Conservation (phyloP, 2,888 invertebrate genomes). For the Agriopis marginaria region DNA sequence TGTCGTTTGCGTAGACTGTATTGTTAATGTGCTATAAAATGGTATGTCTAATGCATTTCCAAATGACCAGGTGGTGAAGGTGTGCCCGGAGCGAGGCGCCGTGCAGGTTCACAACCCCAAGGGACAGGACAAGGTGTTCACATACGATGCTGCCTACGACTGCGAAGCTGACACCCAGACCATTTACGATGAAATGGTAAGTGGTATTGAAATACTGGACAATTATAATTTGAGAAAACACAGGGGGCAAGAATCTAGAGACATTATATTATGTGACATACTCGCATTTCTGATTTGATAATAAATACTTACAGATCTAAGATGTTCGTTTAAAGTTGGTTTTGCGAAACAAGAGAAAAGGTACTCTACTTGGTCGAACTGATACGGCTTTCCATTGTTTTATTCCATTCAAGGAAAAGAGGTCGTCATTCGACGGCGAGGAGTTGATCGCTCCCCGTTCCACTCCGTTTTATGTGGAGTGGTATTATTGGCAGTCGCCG, state of each 20-base stretch:
- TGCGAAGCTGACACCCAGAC: conserved; percentile 95
- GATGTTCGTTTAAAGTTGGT: background rate
- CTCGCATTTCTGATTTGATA: background rate
- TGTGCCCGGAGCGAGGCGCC: conserved; percentile 94
- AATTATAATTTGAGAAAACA: background rate
- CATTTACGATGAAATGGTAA: conserved; percentile 97
- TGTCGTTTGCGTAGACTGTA: background rate
- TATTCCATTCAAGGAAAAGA: conserved; percentile 47
- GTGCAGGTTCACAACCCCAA: conserved; percentile 96
- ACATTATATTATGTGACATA: background rate
- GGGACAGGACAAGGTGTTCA: conserved; percentile 96
- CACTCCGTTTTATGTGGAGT: conserved; percentile 27
- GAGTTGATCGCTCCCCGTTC: conserved; percentile 35
- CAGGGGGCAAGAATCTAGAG: background rate
- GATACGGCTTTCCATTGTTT: conserved; percentile 24
- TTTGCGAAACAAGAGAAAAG: background rate
- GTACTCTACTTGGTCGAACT: background rate
- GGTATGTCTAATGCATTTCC: background rate
- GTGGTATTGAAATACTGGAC: conserved; percentile 33
- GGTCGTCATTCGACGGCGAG: conserved; percentile 30
- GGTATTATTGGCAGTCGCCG: conserved; percentile 34
- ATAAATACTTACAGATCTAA: background rate
- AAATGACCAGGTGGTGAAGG: conserved; percentile 89
- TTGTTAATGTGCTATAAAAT: background rate
- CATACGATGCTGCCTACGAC: conserved; percentile 99